A percentile compares a stretch with the other conserved stretches of the same genome.
phyloP scores from a whole-genome alignment of 2,888 invertebrate species.

The Ephialtes manifestator region DNA sequence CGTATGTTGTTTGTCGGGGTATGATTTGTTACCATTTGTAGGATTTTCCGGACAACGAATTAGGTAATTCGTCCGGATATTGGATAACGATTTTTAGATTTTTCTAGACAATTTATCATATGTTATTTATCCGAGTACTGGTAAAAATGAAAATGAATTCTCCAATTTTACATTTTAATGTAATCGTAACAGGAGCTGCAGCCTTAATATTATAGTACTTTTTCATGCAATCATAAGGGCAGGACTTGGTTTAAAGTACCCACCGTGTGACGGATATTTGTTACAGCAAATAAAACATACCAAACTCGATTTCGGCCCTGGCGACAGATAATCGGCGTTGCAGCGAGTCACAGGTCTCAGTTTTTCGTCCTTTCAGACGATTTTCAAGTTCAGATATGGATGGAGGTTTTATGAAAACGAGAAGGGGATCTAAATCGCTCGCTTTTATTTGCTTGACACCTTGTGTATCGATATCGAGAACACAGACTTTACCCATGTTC shows the following conservation, averaged over 20 bases:
- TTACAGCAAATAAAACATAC: conserved; percentile 85
- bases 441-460: conserved; percentile 96
- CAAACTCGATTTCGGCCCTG: conserved; percentile 93
- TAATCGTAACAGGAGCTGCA: no score
- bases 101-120: no score
- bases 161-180: no score
- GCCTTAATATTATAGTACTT: neutral
- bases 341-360: conserved; percentile 96
- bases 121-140: no score
- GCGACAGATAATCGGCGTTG: conserved; percentile 93
- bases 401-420: conserved; percentile 98
- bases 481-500: conserved; percentile 94
- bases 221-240: neutral
- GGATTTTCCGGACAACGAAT: no score
- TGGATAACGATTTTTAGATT: no score
- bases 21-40: no score
- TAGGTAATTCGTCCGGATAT: no score
- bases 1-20: no score
- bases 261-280: neutral
- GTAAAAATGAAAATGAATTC: no score
- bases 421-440: conserved; percentile 93
- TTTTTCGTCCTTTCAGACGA: conserved; percentile 92
- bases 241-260: neutral
- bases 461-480: conserved; percentile 97
- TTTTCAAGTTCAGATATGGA: conserved; percentile 92